Conservation (phyloP, 2,888 invertebrate species). For the Cerceris rybyensis region DNA sequence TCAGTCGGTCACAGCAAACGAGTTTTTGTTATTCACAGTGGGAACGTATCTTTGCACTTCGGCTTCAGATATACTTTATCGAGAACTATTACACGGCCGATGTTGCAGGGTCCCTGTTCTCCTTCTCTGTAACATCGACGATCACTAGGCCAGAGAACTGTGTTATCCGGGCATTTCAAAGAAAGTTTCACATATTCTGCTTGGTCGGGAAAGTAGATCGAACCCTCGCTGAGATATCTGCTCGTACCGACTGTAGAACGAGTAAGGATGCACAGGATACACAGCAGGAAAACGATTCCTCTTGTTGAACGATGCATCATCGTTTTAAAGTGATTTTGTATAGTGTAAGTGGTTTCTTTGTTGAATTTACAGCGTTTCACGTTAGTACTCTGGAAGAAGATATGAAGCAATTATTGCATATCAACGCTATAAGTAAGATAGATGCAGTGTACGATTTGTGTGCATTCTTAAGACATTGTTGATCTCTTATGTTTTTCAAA, state of each 20-base stretch:
- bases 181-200: slow-evolving; percentile 58
- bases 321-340: background rate
- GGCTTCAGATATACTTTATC: slow-evolving; percentile 56
- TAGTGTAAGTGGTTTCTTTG: background rate
- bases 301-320: slow-evolving; percentile 20
- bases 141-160: slow-evolving; percentile 63
- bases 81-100: slow-evolving; percentile 62
- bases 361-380: background rate
- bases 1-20: slow-evolving; percentile 18
- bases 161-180: slow-evolving; percentile 54
- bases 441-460: too few relatives aligned
- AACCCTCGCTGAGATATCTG: slow-evolving; percentile 15
- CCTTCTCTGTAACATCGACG: slow-evolving; percentile 68
- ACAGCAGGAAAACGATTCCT: slow-evolving; percentile 7
- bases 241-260: slow-evolving; percentile 34
- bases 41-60: slow-evolving; percentile 41
- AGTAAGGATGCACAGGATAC: slow-evolving; percentile 8
- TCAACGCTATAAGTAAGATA: too few relatives aligned
- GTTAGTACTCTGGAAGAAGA: too few relatives aligned
- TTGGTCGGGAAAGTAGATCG: slow-evolving; percentile 71
- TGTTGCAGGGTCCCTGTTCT: slow-evolving; percentile 70
- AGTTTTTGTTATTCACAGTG: background rate
- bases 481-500: too few relatives aligned
- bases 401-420: too few relatives aligned
- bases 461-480: too few relatives aligned